Conservation (phyloP, 2,888 invertebrate species). For the Stenoptilia bipunctidactyla region DNA sequence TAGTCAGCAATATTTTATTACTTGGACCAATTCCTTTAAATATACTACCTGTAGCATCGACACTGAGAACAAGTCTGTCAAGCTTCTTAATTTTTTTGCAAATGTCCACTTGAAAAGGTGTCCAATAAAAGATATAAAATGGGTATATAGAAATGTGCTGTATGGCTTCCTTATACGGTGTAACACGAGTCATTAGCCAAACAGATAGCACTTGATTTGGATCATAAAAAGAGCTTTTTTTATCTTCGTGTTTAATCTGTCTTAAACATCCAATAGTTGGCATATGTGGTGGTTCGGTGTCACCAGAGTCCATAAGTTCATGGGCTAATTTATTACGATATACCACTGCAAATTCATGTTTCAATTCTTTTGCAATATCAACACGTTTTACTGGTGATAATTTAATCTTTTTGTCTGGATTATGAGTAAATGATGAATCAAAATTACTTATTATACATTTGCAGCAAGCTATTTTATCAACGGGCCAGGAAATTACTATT, state of each 20-base stretch:
- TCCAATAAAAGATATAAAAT: not conserved
- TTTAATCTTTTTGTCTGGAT: constrained; percentile 9
- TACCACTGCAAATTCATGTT: too few relatives aligned
- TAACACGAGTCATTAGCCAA: too few relatives aligned
- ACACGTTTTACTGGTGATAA: constrained; percentile 8
- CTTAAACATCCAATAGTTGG: too few relatives aligned
- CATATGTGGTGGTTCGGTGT: too few relatives aligned
- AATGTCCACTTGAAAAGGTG: not conserved
- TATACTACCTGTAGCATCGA: not conserved
- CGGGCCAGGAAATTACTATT: constrained; percentile 8
- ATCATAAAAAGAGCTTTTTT: too few relatives aligned
- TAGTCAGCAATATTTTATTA: not conserved
- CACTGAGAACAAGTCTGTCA: not conserved
- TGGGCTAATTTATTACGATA: too few relatives aligned
- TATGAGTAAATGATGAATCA: constrained; percentile 7
- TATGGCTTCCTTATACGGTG: not conserved
- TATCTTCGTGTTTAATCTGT: too few relatives aligned
- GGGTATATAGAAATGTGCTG: not conserved
- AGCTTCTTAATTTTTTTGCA: not conserved
- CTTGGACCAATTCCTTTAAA: not conserved
- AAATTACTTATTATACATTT: constrained; percentile 6
- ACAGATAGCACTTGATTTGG: too few relatives aligned
- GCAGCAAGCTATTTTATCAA: constrained; percentile 10
- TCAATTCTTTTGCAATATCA: too few relatives aligned
- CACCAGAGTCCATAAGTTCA: too few relatives aligned